Evolutionary conservation across 2,888 invertebrate species (phyloP), one percentile per base, ranked within the genome.

Genomic region (Cosmia pyralina): DNA sequence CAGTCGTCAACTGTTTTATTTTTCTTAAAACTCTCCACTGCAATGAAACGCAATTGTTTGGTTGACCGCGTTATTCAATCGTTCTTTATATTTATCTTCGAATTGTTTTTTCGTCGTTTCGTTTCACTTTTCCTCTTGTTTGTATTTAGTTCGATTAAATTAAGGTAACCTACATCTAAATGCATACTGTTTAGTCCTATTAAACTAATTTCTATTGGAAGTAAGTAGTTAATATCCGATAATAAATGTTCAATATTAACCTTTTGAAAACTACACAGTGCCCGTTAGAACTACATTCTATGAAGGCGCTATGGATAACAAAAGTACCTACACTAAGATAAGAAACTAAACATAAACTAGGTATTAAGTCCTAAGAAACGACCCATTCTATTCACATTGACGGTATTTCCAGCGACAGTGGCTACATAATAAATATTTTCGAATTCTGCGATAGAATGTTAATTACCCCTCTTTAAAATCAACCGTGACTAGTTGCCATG

Each of bases 361-460:
- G n/a, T n/a, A n/a, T n/a, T 81, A 76, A 80, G 76, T 82, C 77
- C 68, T 69, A 69, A 52, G 60, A 67, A 82, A 76, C 74, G 69
- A 75, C 69, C 75, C 66, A 79, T 75, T 87, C 87, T 85, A 88
- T 89, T 88, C 82, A 88, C 88, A 88, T 87, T 85, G 78, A 87
- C 83, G 84, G 86, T 86, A 87, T 90, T 89, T 81, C 84, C 85
- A 86, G 79, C 79, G 63, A 81, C 83, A 73, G 69, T 75, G 77
- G 77, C 74, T 83, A 88, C 88, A 88, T 88, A 89, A 78, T 79
- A 74, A 85, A 86, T 79, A 80, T 84, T 88, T 85, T 85, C 81
- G 84, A 85, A 88, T 87, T 82, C 87, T 72, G 70, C 80, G 52
- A 88, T 87, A 90, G 90, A 92, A 93, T 92, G 85, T 84, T 88